A percentile compares a stretch with the other conserved stretches of the same genome.
phyloP scores from a whole-genome alignment of 2,888 invertebrate species.

The Chelonus formosanus region DNA sequence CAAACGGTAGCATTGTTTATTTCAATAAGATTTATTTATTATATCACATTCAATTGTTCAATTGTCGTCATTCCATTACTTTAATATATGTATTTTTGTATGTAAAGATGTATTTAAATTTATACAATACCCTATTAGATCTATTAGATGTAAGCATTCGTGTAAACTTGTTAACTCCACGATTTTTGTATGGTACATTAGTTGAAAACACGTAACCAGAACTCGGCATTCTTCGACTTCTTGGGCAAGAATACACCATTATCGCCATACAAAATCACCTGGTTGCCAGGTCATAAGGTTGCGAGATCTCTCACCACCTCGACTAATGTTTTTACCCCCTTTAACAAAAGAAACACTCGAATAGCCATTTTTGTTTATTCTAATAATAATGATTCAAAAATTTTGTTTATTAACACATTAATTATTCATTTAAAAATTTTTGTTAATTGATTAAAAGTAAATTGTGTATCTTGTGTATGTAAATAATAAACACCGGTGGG shows the following conservation, averaged over 20 bases:
- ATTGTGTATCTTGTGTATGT: background rate
- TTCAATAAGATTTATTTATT: background rate
- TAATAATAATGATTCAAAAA: background rate
- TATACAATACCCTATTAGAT: no score
- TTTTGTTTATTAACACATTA: background rate
- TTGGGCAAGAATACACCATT: constrained; percentile 40
- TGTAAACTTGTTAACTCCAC: background rate
- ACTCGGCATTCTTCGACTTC: constrained; percentile 12
- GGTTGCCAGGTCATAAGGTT: constrained; percentile 44
- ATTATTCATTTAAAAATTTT: background rate
- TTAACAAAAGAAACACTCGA: constrained; percentile 27
- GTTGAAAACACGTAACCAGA: background rate
- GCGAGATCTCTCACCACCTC: constrained; percentile 46
- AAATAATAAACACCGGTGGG: no score
- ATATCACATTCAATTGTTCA: constrained; percentile 4
- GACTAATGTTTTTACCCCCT: constrained; percentile 42
- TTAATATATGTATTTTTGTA: no score
- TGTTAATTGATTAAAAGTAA: background rate
- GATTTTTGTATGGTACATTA: background rate
- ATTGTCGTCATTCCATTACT: background rate
- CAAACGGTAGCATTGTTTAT: background rate
- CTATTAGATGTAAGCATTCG: no score
- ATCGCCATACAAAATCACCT: constrained; percentile 43
- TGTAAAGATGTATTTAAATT: no score
- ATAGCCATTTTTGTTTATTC: background rate